Evolutionary conservation across 2,888 invertebrate genomes (phyloP).

Genomic region (Drosophila planitibia): DNA sequence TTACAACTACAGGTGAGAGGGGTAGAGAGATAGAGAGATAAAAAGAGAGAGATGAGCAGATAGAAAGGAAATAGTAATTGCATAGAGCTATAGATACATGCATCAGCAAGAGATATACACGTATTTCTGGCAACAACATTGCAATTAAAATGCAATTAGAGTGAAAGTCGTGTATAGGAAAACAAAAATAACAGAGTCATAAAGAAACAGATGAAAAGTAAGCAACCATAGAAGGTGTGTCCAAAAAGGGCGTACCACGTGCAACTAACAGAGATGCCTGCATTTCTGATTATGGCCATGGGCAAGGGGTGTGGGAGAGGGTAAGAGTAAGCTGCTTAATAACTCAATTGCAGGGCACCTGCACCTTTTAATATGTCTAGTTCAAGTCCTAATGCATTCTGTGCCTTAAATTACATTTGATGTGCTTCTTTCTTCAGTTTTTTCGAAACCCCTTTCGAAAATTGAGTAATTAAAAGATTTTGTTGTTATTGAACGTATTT

Average conservation of each 20-base stretch:
- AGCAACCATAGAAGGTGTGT: slow-evolving; percentile 12
- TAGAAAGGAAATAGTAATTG: slow-evolving; percentile 35
- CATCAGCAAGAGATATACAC: slow-evolving; percentile 11
- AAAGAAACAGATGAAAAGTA: background rate
- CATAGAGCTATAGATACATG: slow-evolving; percentile 10
- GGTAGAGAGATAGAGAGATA: background rate
- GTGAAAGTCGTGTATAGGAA: slow-evolving; percentile 41
- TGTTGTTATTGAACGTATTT: background rate
- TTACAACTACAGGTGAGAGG: background rate
- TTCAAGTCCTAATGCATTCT: background rate
- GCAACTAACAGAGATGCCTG: slow-evolving; percentile 2
- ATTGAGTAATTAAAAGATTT: slow-evolving; percentile 23
- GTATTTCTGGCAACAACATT: slow-evolving; percentile 28
- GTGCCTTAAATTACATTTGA: slow-evolving; percentile 4
- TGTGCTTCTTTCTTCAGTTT: background rate
- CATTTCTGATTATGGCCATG: background rate
- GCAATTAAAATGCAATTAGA: slow-evolving; percentile 79
- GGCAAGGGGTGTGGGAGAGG: background rate
- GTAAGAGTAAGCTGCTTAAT: slow-evolving; percentile 10
- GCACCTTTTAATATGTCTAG: background rate
- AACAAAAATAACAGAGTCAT: background rate
- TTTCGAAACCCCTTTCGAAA: background rate
- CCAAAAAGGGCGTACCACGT: slow-evolving; percentile 11
- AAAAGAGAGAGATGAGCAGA: background rate
- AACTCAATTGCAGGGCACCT: slow-evolving; percentile 33